Conservation (phyloP, 1,140 invertebrate species). For the Drosophila teissieri region DNA sequence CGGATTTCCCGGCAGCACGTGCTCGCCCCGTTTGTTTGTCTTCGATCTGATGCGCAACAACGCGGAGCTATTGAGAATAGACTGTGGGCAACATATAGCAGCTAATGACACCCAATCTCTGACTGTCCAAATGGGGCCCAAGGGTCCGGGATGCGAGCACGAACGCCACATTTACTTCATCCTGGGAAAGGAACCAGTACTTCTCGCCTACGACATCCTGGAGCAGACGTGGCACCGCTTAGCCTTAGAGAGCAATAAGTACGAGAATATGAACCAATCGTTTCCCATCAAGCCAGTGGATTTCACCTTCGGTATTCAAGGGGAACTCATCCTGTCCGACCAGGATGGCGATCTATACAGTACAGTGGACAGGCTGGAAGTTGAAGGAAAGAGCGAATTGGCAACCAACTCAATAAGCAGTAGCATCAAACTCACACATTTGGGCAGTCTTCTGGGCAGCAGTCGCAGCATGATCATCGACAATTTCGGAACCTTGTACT, state of each 20-base stretch:
- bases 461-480: conserved; percentile 70
- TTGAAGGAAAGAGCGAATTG: conserved; percentile 4
- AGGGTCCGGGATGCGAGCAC: conserved; percentile 47
- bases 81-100: conserved; percentile 59
- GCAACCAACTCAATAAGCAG: not conserved
- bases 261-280: conserved; percentile 56
- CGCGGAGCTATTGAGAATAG: conserved; percentile 71
- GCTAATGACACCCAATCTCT: conserved; percentile 38
- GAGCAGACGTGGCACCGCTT: conserved; percentile 71
- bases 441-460: conserved; percentile 70
- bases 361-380: conserved; percentile 34
- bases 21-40: conserved; percentile 69
- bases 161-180: conserved; percentile 76
- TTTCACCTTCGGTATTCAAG: conserved; percentile 59
- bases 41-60: conserved; percentile 77
- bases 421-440: conserved; percentile 47
- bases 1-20: conserved; percentile 55
- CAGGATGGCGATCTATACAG: conserved; percentile 68
- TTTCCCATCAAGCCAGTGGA: conserved; percentile 71
- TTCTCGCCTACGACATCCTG: conserved; percentile 77
- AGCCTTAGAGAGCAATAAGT: conserved; percentile 59
- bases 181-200: conserved; percentile 36
- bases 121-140: conserved; percentile 69
- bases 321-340: conserved; percentile 64
- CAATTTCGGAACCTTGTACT: conserved; percentile 60